Base-by-base conservation (phyloP, 2,113 vertebrate genomes). In the Piliocolobus tephrosceles region DNA sequence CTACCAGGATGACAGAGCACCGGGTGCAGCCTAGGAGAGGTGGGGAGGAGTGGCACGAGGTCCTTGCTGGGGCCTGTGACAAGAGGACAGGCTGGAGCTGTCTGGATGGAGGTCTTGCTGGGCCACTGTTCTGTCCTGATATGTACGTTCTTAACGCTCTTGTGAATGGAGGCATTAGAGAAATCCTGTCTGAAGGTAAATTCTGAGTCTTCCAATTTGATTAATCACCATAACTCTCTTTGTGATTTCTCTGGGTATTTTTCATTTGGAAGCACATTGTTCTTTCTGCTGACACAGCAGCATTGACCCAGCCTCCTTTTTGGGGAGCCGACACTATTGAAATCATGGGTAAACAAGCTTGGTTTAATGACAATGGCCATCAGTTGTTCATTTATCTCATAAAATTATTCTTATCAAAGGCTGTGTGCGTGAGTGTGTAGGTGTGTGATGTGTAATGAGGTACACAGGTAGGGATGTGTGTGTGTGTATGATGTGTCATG, bases 1-100 rank as follows among this genome's bases (percentile, higher is more conserved):
- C 45, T 30, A 16, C 4, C 20, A 52, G 76, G 47, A 75, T 30
- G 66, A 47, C 57, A 40, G 17, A 27, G 32, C 6, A 22, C 32
- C 38, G 43, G 64, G 25, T n/a, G 38, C 38, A 83, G 85, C 45
- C 32, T 35, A 45, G 38, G 50, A 38, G 35, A n/a, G 30, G 5
- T 40, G 0, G 57, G 1, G 14, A 32, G 0, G 27, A 30, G 35
- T 11, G 30, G 17, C 12, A 0, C 0, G 18, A 13, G 0, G 2
- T 38, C 57, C 17, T 50, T 45, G 13, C 32, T 23, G 18, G 38
- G 45, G 79, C 27, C 66, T 8, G 8, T 30, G 18, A 7, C 16
- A 6, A 1, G 8, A 72, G 72, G 27, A 27, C 1, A 5, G 50
- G 79, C 61, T 32, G 38, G 32, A 14, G 20, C 23, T 5, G 3